These are phyloP conservation scores for Bradypodion ventrale DNA, from an alignment of 2,797 vertebrate genomes.

Conservation along the genomic window DNA sequence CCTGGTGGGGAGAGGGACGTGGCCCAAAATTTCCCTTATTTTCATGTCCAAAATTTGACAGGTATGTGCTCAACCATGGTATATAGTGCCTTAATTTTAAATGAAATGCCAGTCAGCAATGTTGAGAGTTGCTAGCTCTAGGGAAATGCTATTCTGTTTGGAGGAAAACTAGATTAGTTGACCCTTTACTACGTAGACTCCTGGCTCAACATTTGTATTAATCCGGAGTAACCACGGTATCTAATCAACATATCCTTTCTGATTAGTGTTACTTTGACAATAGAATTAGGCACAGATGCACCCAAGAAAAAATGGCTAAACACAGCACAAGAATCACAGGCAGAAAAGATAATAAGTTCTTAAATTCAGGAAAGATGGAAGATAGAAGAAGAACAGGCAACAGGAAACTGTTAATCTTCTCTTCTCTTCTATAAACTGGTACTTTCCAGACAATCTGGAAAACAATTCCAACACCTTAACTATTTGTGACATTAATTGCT, in stretches of 20 bases:
- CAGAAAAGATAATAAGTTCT: constrained; percentile 23
- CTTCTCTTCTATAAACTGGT: background rate
- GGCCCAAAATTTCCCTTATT: too few species aligned
- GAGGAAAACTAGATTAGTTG: constrained; percentile 60
- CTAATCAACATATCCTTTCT: constrained; percentile 52
- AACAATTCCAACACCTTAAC: background rate
- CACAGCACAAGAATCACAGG: background rate
- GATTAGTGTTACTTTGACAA: constrained; percentile 44
- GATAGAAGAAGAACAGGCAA: background rate
- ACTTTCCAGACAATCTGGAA: background rate
- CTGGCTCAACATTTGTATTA: constrained; percentile 51
- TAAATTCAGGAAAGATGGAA: constrained; percentile 26
- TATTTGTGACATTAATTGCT: background rate
- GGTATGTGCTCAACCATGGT: constrained; percentile 16
- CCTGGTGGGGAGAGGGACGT: too few species aligned
- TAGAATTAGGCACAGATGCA: constrained; percentile 42
- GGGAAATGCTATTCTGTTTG: constrained; percentile 39
- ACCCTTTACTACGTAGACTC: constrained; percentile 50
- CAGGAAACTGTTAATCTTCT: background rate
- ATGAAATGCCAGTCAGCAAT: constrained; percentile 47
- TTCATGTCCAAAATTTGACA: too few species aligned
- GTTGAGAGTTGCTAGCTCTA: constrained; percentile 43
- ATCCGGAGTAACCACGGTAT: constrained; percentile 28
- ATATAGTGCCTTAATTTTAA: constrained; percentile 58
- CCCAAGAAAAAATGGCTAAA: constrained; percentile 37